Evolutionary conservation across 2,797 vertebrate genomes (phyloP).

Genomic region (Enteromius viviparus): DNA sequence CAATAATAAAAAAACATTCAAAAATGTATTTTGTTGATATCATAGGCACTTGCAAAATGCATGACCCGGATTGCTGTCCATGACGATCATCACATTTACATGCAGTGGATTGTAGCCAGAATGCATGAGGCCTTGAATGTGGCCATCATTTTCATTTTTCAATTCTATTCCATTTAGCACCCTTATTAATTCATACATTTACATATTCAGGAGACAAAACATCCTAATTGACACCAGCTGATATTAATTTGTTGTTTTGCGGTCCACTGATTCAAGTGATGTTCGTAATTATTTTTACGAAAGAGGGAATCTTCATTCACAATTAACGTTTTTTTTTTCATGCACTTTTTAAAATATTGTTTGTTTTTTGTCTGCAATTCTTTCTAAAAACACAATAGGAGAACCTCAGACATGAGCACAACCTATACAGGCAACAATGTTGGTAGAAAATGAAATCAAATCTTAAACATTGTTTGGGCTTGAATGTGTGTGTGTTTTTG

Average conservation of each 20-base stretch:
- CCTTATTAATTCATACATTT: conserved; percentile 7
- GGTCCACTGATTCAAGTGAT: not conserved
- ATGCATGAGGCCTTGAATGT: conserved; percentile 18
- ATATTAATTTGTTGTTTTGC: conserved; percentile 4
- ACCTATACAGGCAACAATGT: conserved; percentile 45
- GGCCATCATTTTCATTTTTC: conserved; percentile 23
- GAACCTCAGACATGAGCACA: conserved; percentile 20
- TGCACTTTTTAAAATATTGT: conserved; percentile 37
- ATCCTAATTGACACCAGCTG: not conserved
- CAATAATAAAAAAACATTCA: not conserved
- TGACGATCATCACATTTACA: conserved; percentile 12
- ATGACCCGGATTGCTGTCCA: conserved; percentile 38
- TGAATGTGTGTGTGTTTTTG: conserved; percentile 74
- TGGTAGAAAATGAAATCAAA: conserved; percentile 56
- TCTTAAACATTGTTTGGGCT: conserved; percentile 67
- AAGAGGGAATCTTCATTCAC: conserved; percentile 39
- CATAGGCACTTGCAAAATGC: conserved; percentile 29
- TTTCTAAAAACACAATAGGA: conserved; percentile 45
- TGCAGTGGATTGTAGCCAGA: conserved; percentile 27
- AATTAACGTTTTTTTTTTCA: conserved; percentile 39
- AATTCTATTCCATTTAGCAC: conserved; percentile 7
- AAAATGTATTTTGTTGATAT: not conserved
- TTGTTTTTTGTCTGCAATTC: conserved; percentile 42
- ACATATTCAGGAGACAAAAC: not conserved
- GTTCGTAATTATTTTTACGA: conserved; percentile 29